A percentile compares a stretch with the other conserved stretches of the same genome.
phyloP scores from a whole-genome alignment of 1,140 invertebrate species.

The Piezodorus guildinii region DNA sequence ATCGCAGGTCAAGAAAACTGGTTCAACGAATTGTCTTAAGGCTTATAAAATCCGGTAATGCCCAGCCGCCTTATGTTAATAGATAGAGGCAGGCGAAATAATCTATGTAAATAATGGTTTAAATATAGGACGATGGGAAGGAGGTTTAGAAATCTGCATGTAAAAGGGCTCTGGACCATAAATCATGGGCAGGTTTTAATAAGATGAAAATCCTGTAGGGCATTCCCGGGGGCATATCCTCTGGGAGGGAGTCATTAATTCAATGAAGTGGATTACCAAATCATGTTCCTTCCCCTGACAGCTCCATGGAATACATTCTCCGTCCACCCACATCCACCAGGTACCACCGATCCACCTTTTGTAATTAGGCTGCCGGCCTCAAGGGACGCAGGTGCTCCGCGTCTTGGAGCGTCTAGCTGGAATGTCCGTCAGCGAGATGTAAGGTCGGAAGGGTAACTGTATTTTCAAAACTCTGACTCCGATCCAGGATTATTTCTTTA shows the following conservation, averaged over 20 bases:
- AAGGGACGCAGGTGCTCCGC: background rate
- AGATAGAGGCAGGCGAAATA: background rate
- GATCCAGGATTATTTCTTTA: no score
- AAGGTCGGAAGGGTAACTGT: no score
- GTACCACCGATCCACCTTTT: background rate
- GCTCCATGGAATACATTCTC: background rate
- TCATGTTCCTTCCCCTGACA: background rate
- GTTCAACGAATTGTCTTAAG: no score
- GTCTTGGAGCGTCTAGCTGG: no score
- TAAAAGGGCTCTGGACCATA: background rate
- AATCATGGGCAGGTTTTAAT: background rate
- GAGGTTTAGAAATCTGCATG: constrained; percentile 2
- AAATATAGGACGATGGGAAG: constrained; percentile 3
- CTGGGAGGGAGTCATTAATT: background rate
- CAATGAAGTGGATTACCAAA: constrained; percentile 7
- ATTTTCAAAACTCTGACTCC: no score
- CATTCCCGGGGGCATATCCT: constrained; percentile 4
- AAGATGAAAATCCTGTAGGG: background rate
- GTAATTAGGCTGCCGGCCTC: background rate
- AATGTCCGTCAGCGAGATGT: no score
- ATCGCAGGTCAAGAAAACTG: no score
- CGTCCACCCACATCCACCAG: background rate
- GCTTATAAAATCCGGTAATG: no score
- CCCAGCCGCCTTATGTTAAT: no score
- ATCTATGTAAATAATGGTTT: constrained; percentile 7